Percentiles rank a stretch among this genome's conserved stretches.
Evolutionary conservation across 2,888 invertebrate species (phyloP).

Genomic region (Drosophila vallismaia): DNA sequence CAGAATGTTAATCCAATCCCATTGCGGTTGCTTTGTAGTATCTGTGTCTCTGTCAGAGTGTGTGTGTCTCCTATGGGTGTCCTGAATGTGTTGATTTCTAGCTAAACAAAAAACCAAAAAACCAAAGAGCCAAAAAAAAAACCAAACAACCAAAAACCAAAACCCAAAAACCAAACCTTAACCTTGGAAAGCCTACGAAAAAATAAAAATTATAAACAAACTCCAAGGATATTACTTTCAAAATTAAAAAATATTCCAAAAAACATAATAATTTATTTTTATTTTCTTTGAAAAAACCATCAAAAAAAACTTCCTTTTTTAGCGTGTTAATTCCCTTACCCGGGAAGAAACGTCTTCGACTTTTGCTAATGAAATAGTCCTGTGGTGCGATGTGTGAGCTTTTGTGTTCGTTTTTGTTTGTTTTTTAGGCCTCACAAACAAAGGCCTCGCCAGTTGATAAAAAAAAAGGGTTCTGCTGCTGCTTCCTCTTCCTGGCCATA

Average conservation of each 20-base stretch:
- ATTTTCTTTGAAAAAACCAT: not conserved
- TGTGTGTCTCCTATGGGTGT: not conserved
- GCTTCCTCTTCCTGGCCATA: slow-evolving; percentile 12
- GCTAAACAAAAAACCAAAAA: slow-evolving; percentile 16
- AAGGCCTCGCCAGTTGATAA: slow-evolving; percentile 10
- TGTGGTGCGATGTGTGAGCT: slow-evolving; percentile 2
- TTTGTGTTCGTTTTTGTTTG: slow-evolving; percentile 22
- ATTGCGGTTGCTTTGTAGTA: slow-evolving; percentile 72
- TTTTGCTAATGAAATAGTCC: slow-evolving; percentile 71
- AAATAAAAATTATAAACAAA: not conserved
- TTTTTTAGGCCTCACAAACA: slow-evolving; percentile 18
- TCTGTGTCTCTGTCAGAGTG: slow-evolving; percentile 3
- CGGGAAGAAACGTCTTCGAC: slow-evolving; percentile 39
- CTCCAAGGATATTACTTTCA: not conserved
- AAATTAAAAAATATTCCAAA: not conserved
- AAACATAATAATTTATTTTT: not conserved
- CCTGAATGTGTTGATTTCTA: slow-evolving; percentile 31
- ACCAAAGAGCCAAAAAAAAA: slow-evolving; percentile 8
- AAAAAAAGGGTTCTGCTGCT: slow-evolving; percentile 34
- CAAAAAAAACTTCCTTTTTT: no score
- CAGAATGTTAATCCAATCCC: slow-evolving; percentile 72
- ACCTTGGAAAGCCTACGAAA: not conserved
- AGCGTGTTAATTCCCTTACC: slow-evolving; percentile 27
- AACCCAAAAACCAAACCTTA: slow-evolving; percentile 25
- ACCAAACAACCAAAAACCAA: slow-evolving; percentile 11